phyloP scores from a whole-genome alignment of 2,797 vertebrate species.

The Kryptolebias ocellatus region DNA sequence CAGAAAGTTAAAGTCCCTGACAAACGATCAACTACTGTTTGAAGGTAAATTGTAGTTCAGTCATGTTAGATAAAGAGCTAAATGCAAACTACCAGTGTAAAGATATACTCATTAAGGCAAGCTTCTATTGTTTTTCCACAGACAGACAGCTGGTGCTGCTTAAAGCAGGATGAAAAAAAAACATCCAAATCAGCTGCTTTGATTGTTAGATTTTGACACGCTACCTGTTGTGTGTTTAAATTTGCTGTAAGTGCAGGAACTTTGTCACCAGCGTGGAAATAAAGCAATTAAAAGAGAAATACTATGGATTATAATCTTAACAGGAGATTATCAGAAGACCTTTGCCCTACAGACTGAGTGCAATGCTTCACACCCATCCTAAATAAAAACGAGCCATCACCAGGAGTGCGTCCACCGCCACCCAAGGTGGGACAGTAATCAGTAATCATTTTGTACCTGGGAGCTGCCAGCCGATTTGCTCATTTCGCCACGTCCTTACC shows the following conservation, averaged over 20 bases:
- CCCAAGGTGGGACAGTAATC: background rate
- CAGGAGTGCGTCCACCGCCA: conserved; percentile 9
- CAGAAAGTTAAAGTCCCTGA: too few species aligned
- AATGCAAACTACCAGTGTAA: background rate
- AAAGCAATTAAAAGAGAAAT: background rate
- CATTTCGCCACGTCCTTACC: conserved; percentile 85
- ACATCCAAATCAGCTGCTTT: background rate
- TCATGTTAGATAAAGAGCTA: too few species aligned
- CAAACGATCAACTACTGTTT: too few species aligned
- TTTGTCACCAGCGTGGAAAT: background rate
- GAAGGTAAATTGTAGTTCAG: too few species aligned
- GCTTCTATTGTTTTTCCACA: background rate
- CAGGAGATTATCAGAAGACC: too few species aligned
- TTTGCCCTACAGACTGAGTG: background rate
- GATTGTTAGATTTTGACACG: background rate
- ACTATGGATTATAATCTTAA: too few species aligned
- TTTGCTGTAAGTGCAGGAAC: background rate
- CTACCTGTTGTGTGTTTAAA: background rate
- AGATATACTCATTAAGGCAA: background rate
- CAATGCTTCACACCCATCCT: background rate
- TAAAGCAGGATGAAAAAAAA: background rate
- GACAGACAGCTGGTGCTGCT: background rate
- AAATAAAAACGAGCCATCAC: conserved; percentile 5
- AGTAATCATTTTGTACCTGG: conserved; percentile 60
- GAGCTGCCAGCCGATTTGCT: conserved; percentile 61